Base-by-base conservation (phyloP, 2,888 invertebrate genomes). In the Neuroscelio doddi region DNA sequence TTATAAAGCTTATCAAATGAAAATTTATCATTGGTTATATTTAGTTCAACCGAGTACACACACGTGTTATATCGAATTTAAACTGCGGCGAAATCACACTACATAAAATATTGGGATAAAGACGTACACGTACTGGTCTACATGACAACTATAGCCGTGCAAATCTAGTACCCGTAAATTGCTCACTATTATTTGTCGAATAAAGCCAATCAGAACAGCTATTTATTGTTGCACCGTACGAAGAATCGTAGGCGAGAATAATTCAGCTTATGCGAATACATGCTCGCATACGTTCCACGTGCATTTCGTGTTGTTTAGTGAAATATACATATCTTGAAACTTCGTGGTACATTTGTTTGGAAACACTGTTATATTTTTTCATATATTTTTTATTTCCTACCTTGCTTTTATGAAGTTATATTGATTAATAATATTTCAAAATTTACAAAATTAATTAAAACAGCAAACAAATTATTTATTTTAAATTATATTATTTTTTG, bases 161-260 rank as follows among this genome's bases (percentile, higher is more conserved):
- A 38, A 46, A 38, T 15, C 29, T 42, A 42, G 45, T 46, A 29
- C 38, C 36, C 38, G 38, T 38, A 38, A 38, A 38, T 38, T 14
- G 17, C 38, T 16, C 38, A 16, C 45, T 26, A 53, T 53, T 53
- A 53, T 53, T 53, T 53, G 29, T 38, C 38, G 45, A 55, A 45
- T 34, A 27, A 36, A 45, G 14, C 53, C 53, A 46, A 46, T 55
- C 45, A 45, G 36, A 55, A 39, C 34, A 30, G 42, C 45, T 16
- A 17, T 55, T 55, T 44, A 55, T 55, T 45, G 45, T 42, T 36
- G 34, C 34, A 44, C 42, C 34, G 16, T 3, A 14, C 34, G 47
- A 21, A 21, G 2, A 5, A n/a, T n/a, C n/a, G n/a, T n/a, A n/a
- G n/a, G 14, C 36, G 10, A 14, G 32, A 14, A 32, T 14, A 41